Conservation (phyloP, 2,888 invertebrate species). For the Operophtera brumata region DNA sequence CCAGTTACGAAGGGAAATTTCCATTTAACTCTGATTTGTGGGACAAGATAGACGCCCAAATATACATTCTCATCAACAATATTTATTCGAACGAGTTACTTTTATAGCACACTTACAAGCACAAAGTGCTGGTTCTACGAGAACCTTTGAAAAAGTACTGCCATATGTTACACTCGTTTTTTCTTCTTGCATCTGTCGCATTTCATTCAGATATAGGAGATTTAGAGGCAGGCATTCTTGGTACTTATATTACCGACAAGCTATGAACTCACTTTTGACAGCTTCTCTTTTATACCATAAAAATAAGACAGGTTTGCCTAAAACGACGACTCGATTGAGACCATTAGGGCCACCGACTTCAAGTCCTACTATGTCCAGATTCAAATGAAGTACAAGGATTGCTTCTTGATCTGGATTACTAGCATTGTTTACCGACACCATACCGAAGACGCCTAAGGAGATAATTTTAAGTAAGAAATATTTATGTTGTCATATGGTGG, state of each 20-base stretch:
- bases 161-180: conserved; percentile 54
- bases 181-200: conserved; percentile 44
- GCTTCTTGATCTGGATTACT: too few species aligned
- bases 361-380: too few species aligned
- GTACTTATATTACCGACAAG: conserved; percentile 10
- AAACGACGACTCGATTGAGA: too few species aligned
- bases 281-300: neutral
- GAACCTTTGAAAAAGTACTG: conserved; percentile 60
- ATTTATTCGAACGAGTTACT: conserved; percentile 63
- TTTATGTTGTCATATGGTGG: too few species aligned
- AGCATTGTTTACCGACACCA: too few species aligned
- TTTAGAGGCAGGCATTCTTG: conserved; percentile 31
- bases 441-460: too few species aligned
- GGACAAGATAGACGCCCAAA: conserved; percentile 36
- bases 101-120: conserved; percentile 60
- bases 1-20: conserved; percentile 16
- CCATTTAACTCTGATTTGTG: conserved; percentile 60
- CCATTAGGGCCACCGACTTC: too few species aligned
- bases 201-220: conserved; percentile 44
- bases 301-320: too few species aligned
- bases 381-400: too few species aligned
- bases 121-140: conserved; percentile 56
- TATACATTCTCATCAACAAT: conserved; percentile 38
- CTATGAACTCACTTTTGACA: conserved; percentile 5
- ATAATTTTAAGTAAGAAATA: too few species aligned